Conservation (phyloP, 2,797 vertebrate species). For the Chelon auratus region DNA sequence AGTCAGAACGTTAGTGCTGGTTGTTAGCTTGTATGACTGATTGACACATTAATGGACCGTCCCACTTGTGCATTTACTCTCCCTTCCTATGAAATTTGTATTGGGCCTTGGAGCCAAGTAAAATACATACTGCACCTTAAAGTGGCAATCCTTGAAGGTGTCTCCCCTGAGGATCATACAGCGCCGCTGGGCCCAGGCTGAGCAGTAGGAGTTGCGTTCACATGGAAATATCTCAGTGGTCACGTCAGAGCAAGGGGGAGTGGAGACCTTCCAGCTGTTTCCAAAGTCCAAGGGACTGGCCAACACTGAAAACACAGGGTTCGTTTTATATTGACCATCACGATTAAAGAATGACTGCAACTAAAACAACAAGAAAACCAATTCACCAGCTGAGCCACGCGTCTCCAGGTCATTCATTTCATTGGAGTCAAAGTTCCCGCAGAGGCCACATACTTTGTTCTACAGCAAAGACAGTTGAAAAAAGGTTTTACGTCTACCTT, state of each 20-base stretch:
- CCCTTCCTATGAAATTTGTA: background rate
- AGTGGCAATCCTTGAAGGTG: constrained; percentile 85
- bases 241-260: constrained; percentile 83
- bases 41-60: no score
- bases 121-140: constrained; percentile 75
- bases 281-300: constrained; percentile 76
- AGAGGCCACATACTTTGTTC: constrained; percentile 81
- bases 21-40: no score
- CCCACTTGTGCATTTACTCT: background rate
- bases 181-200: constrained; percentile 86
- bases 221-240: constrained; percentile 84
- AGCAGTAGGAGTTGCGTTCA: constrained; percentile 86
- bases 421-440: constrained; percentile 84
- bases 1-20: background rate
- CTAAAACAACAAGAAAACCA: accelerated
- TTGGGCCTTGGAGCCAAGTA: background rate
- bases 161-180: constrained; percentile 84
- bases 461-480: constrained; percentile 24
- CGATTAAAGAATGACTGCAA: background rate
- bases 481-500: background rate
- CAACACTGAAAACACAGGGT: constrained; percentile 22
- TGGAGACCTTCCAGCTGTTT: constrained; percentile 85
- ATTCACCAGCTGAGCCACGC: constrained; percentile 65
- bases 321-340: background rate
- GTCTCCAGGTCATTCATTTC: constrained; percentile 80